Conservation (phyloP, 1,140 invertebrate genomes). For the Pogonomyrmex barbatus region DNA sequence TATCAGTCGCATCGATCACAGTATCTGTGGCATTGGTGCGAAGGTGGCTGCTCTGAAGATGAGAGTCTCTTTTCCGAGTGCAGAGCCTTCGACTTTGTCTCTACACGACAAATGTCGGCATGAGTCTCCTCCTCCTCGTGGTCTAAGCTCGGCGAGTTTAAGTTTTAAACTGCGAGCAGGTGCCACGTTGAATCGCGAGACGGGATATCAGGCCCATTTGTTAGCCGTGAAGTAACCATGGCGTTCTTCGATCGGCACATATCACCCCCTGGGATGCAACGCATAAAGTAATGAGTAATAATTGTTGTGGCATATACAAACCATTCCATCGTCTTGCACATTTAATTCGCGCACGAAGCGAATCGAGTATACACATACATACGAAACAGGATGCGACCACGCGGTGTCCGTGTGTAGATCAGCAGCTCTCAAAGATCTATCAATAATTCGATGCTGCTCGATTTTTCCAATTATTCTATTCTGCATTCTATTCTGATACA, state of each 20-base stretch:
- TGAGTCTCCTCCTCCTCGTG: neutral
- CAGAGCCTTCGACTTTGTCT: neutral
- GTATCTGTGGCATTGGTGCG: neutral
- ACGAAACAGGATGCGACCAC: neutral
- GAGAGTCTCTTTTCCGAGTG: neutral
- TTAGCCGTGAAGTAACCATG: slow-evolving; percentile 67
- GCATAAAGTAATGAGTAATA: slow-evolving; percentile 51
- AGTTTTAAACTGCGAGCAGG: slow-evolving; percentile 20
- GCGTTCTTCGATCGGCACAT: slow-evolving; percentile 59
- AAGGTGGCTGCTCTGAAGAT: neutral
- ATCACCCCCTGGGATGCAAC: slow-evolving; percentile 62
- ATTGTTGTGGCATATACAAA: slow-evolving; percentile 24
- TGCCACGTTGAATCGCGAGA: neutral
- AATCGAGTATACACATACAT: neutral
- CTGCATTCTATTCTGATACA: neutral
- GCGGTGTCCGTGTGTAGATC: neutral
- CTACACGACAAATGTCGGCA: neutral
- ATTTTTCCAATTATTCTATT: neutral
- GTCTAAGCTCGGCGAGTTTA: slow-evolving; percentile 4
- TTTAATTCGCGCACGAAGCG: slow-evolving; percentile 13
- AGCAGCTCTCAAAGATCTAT: slow-evolving; percentile 29
- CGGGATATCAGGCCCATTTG: slow-evolving; percentile 28
- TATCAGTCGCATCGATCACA: neutral
- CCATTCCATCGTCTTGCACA: slow-evolving; percentile 23
- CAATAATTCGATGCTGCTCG: neutral